Base-by-base conservation (phyloP, 2,888 invertebrate genomes). In the Brachypalpus laphriformis region DNA sequence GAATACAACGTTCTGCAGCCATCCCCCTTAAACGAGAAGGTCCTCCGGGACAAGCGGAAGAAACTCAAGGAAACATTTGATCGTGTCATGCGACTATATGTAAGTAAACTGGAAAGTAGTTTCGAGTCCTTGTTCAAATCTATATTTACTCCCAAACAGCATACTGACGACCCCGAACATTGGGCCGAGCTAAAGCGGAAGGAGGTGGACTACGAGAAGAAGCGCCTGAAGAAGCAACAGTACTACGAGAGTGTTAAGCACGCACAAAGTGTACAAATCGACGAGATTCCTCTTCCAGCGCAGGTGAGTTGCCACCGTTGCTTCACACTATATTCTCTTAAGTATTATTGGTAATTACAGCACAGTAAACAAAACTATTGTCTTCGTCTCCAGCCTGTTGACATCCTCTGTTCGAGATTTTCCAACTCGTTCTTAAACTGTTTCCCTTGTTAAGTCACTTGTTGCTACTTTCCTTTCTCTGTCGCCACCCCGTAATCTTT, bases 161-260 rank as follows among this genome's bases (percentile, higher is more conserved):
- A 98, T 89, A 98, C 98, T 93, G 98, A 99, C 92, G 98, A 99
- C 90, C 97, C 97, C 22, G 98, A 98, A 88, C 97, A 97, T 90
- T 98, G 97, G 95, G 94, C 96, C 2, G 98, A 98, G 88, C 91
- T 99, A n/a, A 97, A 96, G 90, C 94, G 96, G 57, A 96, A 97
- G 90, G 97, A 98, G 92, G 94, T 95, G 87, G 98, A 99, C 87
- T 99, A 99, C 92, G 98, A 99, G 90, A 96, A 97, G 89, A 95
- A 97, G 87, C 93, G 98, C 87, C 94, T 96, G 82, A 96, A 97
- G 91, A 93, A 98, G 85, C 97, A 98, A 76, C 96, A 97, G 25
- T 98, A 98, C 91, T 98, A 96, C 92, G 98, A 99, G 91, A 98
- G 98, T 75, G 98, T 99, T 0, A 96, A 97, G 90, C 97, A 97